Evolutionary conservation across 1,140 invertebrate genomes (phyloP).

Genomic region (Pseudobourletiella spinata): DNA sequence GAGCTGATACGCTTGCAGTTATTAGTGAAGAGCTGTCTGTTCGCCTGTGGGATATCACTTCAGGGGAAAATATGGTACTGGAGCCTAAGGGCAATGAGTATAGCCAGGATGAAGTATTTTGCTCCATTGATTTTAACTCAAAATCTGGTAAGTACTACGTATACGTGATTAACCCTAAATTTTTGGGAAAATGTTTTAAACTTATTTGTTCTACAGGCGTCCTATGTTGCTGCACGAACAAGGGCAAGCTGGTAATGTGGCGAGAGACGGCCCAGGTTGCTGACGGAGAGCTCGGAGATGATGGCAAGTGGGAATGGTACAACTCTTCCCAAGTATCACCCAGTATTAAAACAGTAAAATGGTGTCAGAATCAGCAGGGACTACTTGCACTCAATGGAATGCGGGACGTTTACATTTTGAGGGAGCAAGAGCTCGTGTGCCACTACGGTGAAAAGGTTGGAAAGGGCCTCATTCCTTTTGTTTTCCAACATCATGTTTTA

Average conservation of each 20-base stretch:
- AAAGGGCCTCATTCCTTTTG: too few relatives aligned
- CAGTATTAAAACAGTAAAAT: conserved; percentile 40
- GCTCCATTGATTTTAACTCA: conserved; percentile 58
- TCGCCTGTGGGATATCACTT: conserved; percentile 87
- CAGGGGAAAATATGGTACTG: conserved; percentile 81
- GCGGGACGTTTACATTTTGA: conserved; percentile 72
- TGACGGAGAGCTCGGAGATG: conserved; percentile 27
- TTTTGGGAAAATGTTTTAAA: too few relatives aligned
- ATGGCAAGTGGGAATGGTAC: conserved; percentile 47
- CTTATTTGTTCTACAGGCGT: conserved; percentile 42
- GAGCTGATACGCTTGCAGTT: conserved; percentile 60
- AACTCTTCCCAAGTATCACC: conserved; percentile 44
- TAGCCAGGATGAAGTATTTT: conserved; percentile 54
- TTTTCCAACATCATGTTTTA: too few relatives aligned
- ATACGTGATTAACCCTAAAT: too few relatives aligned
- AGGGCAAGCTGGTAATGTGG: conserved; percentile 86
- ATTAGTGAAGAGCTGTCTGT: conserved; percentile 68
- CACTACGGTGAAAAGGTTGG: conserved; percentile 58
- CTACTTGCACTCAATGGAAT: conserved; percentile 76
- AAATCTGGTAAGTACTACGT: conserved; percentile 41
- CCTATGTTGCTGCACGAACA: conserved; percentile 81
- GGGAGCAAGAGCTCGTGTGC: conserved; percentile 70
- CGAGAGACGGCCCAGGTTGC: conserved; percentile 41
- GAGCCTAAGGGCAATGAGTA: conserved; percentile 43
- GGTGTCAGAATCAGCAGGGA: conserved; percentile 41